A percentile compares a stretch with the other conserved stretches of the same genome.
These are phyloP conservation scores for Malurus alboscapulatus DNA, from an alignment of 2,113 vertebrate genomes.

Conservation along the genomic window DNA sequence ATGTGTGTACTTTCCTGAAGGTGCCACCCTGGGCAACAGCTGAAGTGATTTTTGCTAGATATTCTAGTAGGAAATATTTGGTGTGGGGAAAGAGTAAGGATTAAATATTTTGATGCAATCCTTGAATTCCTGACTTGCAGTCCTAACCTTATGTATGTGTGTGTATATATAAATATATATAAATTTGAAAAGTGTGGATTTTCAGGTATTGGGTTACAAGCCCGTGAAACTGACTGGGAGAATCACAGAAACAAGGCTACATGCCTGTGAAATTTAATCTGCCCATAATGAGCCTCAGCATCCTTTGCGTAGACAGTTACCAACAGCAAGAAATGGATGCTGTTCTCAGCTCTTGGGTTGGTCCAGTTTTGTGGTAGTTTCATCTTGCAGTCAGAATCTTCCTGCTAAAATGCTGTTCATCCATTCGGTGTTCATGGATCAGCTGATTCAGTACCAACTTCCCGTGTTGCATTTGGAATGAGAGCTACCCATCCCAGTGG, in stretches of 20 bases:
- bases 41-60: not conserved
- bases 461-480: not conserved
- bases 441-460: not conserved
- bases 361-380: not conserved
- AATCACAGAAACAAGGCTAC: not conserved
- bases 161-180: rapidly evolving
- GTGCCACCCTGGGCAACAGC: not conserved
- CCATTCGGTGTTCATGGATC: not conserved
- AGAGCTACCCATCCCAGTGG: not conserved
- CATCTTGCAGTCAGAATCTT: not conserved
- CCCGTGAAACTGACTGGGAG: not conserved
- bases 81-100: not conserved
- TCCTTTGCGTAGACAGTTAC: not conserved
- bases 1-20: not conserved
- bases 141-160: not conserved
- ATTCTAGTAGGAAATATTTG: not conserved
- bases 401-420: not conserved
- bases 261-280: not conserved
- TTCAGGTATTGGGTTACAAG: not conserved
- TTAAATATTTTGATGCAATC: not conserved
- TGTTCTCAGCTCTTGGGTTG: not conserved
- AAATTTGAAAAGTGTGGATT: too few species aligned
- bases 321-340: not conserved
- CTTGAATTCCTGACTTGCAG: not conserved
- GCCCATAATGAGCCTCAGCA: not conserved